Base-by-base conservation (phyloP, 2,888 invertebrate species). In the Xylota segnis region DNA sequence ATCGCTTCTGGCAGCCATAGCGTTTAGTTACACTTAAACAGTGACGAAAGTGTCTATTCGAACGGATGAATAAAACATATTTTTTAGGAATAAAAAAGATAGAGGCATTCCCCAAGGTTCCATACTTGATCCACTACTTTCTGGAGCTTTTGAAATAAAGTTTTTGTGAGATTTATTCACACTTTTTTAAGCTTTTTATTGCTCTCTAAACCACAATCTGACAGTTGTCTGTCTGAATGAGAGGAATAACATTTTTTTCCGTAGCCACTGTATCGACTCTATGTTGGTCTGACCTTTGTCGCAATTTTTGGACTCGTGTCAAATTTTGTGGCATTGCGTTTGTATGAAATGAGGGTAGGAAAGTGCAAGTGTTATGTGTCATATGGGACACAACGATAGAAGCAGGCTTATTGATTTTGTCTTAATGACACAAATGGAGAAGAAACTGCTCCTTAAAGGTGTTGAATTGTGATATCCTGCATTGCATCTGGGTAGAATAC, bases 1-100 rank as follows among this genome's bases (percentile, higher is more conserved):
- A 61, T 75, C 45, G 18, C 32, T 70, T 70, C 70, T 76, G 81
- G 71, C 77, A 83, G 45, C 16, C 10, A 34, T 2, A 34, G 27
- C 37, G 10, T 37, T 66, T 47, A 27, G 4, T 27, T 14, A 14
- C 12, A 56, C 10, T 16, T 0, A 12, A 18, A 75, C 56, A 75
- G 75, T 66, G 34, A 16, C 12, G 56, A 7, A 18, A 27, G 12
- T 0, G 5, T 45, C 4, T 54, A 16, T 54, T 68, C 16, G 6
- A 14, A 66, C 27, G 12, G 2, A 3, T 32, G 14, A 1, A 43
- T 5, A n/a, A 23, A 18, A 34, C 4, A 5, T 6, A 12, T 7
- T 0, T 9, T 34, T 12, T 10, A 32, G 0, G 7, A 5, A 32
- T 6, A 32, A 5, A 32, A n/a, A 34, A 2, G 9, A 7, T 7